phyloP scores from a whole-genome alignment of 2,113 vertebrate species.

The Nestor notabilis region DNA sequence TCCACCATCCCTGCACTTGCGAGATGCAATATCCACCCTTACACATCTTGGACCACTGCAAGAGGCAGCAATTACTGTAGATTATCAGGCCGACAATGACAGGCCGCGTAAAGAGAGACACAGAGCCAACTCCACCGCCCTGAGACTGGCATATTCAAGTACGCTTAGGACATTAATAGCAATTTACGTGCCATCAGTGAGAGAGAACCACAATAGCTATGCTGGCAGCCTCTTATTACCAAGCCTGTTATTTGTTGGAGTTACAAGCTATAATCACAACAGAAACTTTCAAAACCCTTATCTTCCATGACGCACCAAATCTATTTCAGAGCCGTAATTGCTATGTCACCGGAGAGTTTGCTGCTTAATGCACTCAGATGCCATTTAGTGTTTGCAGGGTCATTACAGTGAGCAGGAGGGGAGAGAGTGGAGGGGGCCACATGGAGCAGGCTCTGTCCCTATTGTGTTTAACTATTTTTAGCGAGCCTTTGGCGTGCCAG shows the following conservation, averaged over 20 bases:
- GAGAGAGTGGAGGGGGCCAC: not conserved
- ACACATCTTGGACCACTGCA: conserved; percentile 69
- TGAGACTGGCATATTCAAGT: conserved; percentile 92
- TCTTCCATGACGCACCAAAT: conserved; percentile 90
- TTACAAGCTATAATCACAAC: conserved; percentile 94
- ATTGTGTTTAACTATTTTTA: conserved; percentile 52
- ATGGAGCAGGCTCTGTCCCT: not conserved
- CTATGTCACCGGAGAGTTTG: conserved; percentile 85
- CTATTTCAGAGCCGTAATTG: conserved; percentile 96
- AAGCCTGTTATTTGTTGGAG: conserved; percentile 98
- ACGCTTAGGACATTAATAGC: conserved; percentile 94
- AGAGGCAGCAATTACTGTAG: conserved; percentile 87
- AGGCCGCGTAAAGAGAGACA: conserved; percentile 85
- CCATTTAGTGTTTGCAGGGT: conserved; percentile 82
- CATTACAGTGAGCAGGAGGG: conserved; percentile 72
- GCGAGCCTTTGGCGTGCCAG: not conserved
- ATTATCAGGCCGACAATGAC: conserved; percentile 87
- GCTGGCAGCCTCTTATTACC: conserved; percentile 97
- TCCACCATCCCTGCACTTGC: not conserved
- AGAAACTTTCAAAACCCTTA: conserved; percentile 89
- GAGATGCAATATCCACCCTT: conserved; percentile 28
- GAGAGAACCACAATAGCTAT: conserved; percentile 82
- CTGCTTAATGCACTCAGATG: conserved; percentile 84
- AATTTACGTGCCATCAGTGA: conserved; percentile 91
- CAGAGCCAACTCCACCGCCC: conserved; percentile 82